Conservation (phyloP, 2,797 vertebrate genomes). For the Sebastes baramenuke region DNA sequence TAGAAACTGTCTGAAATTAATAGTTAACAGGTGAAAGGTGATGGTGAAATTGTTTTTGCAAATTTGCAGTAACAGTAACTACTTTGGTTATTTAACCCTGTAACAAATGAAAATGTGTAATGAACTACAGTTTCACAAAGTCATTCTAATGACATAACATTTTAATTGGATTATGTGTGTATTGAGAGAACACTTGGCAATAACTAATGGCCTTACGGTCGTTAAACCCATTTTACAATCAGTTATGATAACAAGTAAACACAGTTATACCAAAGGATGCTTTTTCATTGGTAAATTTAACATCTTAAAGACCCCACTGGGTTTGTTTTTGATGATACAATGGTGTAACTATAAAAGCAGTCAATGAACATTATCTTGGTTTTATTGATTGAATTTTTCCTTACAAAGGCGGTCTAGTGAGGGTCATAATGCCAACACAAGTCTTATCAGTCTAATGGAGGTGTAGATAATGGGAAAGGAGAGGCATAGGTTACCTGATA, state of each 20-base stretch:
- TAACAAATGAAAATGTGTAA: not conserved
- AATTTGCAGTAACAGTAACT: not conserved
- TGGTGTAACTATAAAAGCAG: not conserved
- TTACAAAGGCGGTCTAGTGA: not conserved
- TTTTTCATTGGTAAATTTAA: not conserved
- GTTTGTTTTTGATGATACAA: not conserved
- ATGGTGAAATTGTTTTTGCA: not conserved
- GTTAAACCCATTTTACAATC: slow-evolving; percentile 59
- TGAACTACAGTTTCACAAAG: not conserved
- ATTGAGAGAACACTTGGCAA: not conserved
- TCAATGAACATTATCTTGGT: not conserved
- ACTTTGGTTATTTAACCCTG: not conserved
- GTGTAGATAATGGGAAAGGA: slow-evolving; percentile 62
- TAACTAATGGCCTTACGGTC: slow-evolving; percentile 49
- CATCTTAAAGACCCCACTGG: not conserved
- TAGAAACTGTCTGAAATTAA: not conserved
- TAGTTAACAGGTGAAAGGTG: not conserved
- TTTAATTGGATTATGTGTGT: not conserved
- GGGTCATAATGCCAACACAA: slow-evolving; percentile 20
- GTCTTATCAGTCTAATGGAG: slow-evolving; percentile 72
- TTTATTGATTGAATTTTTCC: not conserved
- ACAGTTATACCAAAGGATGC: not conserved
- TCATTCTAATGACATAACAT: not conserved
- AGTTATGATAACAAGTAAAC: slow-evolving; percentile 11
- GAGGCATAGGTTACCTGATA: slow-evolving; percentile 43